Percentiles rank a stretch among this genome's conserved stretches.
These are phyloP conservation scores for Gymnocheta viridis DNA, from an alignment of 2,888 invertebrate species.

Conservation along the genomic window DNA sequence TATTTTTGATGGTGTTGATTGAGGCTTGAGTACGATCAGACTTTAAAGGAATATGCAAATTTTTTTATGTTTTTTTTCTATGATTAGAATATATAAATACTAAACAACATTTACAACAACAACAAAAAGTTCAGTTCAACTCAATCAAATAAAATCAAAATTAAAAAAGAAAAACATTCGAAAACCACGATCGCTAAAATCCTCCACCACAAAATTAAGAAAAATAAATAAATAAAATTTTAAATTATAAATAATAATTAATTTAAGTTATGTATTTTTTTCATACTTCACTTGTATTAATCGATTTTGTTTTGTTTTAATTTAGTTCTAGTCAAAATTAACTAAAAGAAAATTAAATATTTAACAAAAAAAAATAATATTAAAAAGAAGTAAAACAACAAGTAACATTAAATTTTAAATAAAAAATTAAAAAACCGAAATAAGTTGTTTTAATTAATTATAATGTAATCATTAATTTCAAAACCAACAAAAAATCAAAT, in stretches of 20 bases:
- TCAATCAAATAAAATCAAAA: conserved; percentile 52
- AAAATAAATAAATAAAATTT: conserved; percentile 31
- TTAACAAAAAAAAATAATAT: conserved; percentile 53
- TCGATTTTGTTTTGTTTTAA: conserved; percentile 63
- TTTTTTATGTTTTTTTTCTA: not conserved
- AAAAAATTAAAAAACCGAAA: conserved; percentile 31
- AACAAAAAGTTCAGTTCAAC: conserved; percentile 30
- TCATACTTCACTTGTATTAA: conserved; percentile 47
- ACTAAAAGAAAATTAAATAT: conserved; percentile 55
- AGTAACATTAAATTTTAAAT: conserved; percentile 67
- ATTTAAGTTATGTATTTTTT: conserved; percentile 44
- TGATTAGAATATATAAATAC: too few relatives aligned
- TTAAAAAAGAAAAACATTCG: conserved; percentile 17
- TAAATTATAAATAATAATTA: conserved; percentile 25
- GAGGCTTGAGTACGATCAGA: too few relatives aligned
- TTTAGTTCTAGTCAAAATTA: conserved; percentile 81
- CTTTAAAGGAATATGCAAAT: too few relatives aligned
- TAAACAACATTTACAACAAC: not conserved
- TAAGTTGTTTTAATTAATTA: conserved; percentile 77
- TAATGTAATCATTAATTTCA: conserved; percentile 74
- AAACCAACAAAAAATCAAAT: conserved; percentile 55
- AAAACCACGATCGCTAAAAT: conserved; percentile 15
- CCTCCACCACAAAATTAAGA: conserved; percentile 46
- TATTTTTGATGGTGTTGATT: too few relatives aligned
- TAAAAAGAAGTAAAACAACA: conserved; percentile 52